phyloP scores from a whole-genome alignment of 1,140 invertebrate genomes.

The Drosophila punjabiensis region DNA sequence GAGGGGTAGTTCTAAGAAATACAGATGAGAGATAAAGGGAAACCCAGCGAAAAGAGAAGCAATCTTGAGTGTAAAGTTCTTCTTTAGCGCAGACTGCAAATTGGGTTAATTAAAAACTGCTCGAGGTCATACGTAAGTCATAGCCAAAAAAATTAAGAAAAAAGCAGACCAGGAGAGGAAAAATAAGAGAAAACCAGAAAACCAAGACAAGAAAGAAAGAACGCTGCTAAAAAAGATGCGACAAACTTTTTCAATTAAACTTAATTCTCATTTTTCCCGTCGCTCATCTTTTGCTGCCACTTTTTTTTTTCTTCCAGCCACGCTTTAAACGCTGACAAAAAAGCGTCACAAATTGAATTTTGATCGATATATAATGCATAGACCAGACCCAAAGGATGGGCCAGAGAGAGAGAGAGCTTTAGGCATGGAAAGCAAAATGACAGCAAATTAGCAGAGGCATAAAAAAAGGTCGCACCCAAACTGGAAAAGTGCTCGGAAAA shows the following conservation, averaged over 20 bases:
- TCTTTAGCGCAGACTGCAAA: slow-evolving; percentile 64
- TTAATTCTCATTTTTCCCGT: slow-evolving; percentile 60
- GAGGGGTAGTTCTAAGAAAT: background rate
- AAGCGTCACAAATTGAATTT: slow-evolving; percentile 82
- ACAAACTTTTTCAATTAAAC: slow-evolving; percentile 83
- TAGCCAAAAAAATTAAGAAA: slow-evolving; percentile 29
- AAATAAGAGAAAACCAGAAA: slow-evolving; percentile 14
- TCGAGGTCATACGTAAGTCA: slow-evolving; percentile 72
- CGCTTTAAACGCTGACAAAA: slow-evolving; percentile 69
- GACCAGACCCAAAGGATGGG: slow-evolving; percentile 10
- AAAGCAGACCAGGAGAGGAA: background rate
- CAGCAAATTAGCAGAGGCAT: slow-evolving; percentile 73
- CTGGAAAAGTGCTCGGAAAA: slow-evolving; percentile 38
- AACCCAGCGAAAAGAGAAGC: slow-evolving; percentile 23
- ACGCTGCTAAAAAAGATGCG: slow-evolving; percentile 66
- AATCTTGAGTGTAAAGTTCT: slow-evolving; percentile 68
- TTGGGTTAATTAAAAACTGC: slow-evolving; percentile 82
- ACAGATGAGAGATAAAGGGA: slow-evolving; percentile 5
- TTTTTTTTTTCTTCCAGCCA: slow-evolving; percentile 23
- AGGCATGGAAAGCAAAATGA: slow-evolving; percentile 74
- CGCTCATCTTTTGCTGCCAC: slow-evolving; percentile 29
- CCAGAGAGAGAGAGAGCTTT: background rate
- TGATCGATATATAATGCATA: slow-evolving; percentile 81
- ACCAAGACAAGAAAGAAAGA: slow-evolving; percentile 33
- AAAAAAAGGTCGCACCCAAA: slow-evolving; percentile 66